Percentiles rank a stretch among this genome's conserved stretches.
Evolutionary conservation across 2,797 vertebrate species (phyloP).

Genomic region (Coregonus ussuriensis): DNA sequence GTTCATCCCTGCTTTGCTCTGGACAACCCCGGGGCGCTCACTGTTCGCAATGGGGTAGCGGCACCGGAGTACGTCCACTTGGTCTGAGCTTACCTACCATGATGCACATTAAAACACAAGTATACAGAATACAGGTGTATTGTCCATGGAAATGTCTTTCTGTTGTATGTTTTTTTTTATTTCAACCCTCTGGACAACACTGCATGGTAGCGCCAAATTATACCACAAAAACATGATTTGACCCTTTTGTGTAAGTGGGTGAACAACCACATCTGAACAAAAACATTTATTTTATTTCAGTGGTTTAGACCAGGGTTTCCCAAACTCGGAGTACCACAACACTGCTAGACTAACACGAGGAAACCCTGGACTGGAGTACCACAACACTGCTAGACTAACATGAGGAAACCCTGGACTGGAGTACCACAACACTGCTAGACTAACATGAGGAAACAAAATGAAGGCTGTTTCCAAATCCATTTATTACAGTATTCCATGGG

Average conservation of each 20-base stretch:
- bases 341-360: not conserved
- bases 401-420: not conserved
- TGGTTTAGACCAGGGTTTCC: too few relatives aligned
- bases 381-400: not conserved
- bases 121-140: not conserved
- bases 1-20: conserved; percentile 91
- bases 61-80: conserved; percentile 65
- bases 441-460: not conserved
- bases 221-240: not conserved
- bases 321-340: not conserved
- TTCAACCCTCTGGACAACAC: not conserved
- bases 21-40: conserved; percentile 85
- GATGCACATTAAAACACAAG: not conserved
- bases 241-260: not conserved
- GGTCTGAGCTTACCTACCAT: conserved; percentile 38
- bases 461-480: conserved; percentile 46
- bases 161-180: not conserved
- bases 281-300: too few relatives aligned
- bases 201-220: not conserved
- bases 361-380: not conserved
- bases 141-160: not conserved
- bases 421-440: not conserved
- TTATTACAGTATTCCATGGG: conserved; percentile 83
- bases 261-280: too few relatives aligned
- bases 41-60: conserved; percentile 76